Evolutionary conservation across 2,797 vertebrate species (phyloP).

Genomic region (Bradypus variegatus): DNA sequence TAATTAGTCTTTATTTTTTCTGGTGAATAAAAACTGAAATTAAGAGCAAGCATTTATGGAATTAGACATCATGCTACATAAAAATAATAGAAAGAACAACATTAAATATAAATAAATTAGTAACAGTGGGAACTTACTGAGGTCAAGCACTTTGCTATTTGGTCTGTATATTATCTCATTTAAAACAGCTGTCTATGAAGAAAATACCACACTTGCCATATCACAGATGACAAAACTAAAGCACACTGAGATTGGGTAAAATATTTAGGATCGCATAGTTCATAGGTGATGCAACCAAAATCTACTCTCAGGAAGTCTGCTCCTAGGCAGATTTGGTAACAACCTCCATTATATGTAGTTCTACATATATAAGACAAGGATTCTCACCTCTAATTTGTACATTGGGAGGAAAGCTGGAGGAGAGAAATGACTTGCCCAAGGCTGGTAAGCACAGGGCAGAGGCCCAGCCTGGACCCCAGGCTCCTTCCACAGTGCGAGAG

Average conservation of each 20-base stretch:
- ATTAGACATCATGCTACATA: not conserved
- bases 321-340: not conserved
- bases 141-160: not conserved
- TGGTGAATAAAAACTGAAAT: slow-evolving; percentile 5
- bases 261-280: not conserved
- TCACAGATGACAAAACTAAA: not conserved
- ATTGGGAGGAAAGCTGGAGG: not conserved
- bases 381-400: not conserved
- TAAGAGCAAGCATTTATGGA: slow-evolving; percentile 14
- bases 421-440: not conserved
- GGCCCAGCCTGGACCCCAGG: not conserved
- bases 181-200: not conserved
- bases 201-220: not conserved
- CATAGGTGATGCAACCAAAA: not conserved
- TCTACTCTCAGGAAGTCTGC: not conserved
- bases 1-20: not conserved
- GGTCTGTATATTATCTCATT: not conserved
- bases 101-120: not conserved
- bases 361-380: not conserved
- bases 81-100: not conserved
- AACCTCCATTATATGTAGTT: not conserved
- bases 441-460: not conserved
- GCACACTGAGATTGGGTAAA: not conserved
- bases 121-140: not conserved
- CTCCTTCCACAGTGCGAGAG: not conserved